phyloP scores from a whole-genome alignment of 53 echinoderm and acorn worm genomes.

The Echinarachnius parma region DNA sequence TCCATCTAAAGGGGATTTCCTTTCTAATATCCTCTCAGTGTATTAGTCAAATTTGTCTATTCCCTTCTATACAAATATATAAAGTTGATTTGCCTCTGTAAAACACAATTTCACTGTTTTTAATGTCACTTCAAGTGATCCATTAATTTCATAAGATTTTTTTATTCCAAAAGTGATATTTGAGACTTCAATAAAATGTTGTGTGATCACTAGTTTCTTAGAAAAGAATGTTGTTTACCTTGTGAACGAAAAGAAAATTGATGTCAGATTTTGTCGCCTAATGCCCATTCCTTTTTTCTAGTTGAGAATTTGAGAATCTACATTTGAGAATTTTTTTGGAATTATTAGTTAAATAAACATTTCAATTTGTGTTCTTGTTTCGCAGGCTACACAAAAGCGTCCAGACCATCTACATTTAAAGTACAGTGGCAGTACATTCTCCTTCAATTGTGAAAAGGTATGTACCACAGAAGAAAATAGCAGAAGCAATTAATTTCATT shows the following conservation, averaged over 20 bases:
- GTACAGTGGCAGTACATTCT: constrained; percentile 60
- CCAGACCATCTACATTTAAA: constrained; percentile 49
- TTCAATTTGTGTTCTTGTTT: constrained; percentile 7
- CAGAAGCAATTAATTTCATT: neutral
- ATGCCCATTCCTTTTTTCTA: neutral
- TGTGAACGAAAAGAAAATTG: too few species aligned
- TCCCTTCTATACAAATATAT: neutral
- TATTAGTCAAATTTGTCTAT: neutral
- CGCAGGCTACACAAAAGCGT: constrained; percentile 52
- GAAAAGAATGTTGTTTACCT: too few species aligned
- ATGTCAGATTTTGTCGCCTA: too few species aligned
- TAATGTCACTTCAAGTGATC: neutral
- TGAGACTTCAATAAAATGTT: too few species aligned
- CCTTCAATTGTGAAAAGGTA: constrained; percentile 68
- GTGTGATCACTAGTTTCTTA: too few species aligned
- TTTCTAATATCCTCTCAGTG: neutral
- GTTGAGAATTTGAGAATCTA: too few species aligned
- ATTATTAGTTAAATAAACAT: too few species aligned
- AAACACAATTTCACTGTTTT: neutral
- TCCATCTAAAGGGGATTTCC: neutral
- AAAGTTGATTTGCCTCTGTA: neutral
- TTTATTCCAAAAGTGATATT: too few species aligned
- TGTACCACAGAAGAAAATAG: neutral
- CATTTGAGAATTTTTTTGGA: too few species aligned
- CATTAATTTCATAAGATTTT: too few species aligned